Base-by-base conservation (phyloP, 2,797 vertebrate species). In the Enteromius afrohamiltoni region DNA sequence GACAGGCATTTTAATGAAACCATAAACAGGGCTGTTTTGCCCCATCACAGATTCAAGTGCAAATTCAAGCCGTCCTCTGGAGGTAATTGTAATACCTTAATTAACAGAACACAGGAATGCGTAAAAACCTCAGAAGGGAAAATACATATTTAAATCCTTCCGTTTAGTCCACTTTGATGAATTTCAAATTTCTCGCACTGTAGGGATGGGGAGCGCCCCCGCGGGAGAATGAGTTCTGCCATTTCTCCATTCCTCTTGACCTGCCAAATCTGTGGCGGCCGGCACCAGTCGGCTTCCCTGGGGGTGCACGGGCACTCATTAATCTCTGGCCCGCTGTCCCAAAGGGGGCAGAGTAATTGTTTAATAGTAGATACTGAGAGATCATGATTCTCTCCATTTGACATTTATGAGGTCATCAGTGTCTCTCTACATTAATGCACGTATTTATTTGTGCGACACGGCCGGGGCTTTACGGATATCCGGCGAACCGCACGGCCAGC, bases 381-480 rank as follows among this genome's bases (percentile, higher is more conserved):
- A 88, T 89, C 81, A 82, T 85, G 79, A 83, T 82, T 89, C 80
- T 86, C 70, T 55, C 69, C 62, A 31, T 85, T 87, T 83, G 86
- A 87, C 88, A 88, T 89, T 88, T 86, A 88, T 81, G 82, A 78
- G 83, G 84, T 84, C 73, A 85, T 86, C 85, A 80, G 53, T 86
- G 86, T 83, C 86, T 80, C 80, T 64, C 78, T 85, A 84, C 79
- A 64, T 86, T 87, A 84, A 81, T 87, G 71, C 68, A 40, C 13
- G 1, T 85, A 85, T 87, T 86, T 86, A 86, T 82, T 79, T 79
- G 14, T 60, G 49, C 34, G 6, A 69, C 42, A 55, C 47, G 75
- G 17, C 51, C 60, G 13, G 37, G 11, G 64, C 47, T 82, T 70
- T n/a, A 64, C 19, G 4, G 23, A 85, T 42, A 68, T 62, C 23